These are phyloP conservation scores for Axis porcinus DNA, from an alignment of 2,113 vertebrate genomes.

Conservation along the genomic window DNA sequence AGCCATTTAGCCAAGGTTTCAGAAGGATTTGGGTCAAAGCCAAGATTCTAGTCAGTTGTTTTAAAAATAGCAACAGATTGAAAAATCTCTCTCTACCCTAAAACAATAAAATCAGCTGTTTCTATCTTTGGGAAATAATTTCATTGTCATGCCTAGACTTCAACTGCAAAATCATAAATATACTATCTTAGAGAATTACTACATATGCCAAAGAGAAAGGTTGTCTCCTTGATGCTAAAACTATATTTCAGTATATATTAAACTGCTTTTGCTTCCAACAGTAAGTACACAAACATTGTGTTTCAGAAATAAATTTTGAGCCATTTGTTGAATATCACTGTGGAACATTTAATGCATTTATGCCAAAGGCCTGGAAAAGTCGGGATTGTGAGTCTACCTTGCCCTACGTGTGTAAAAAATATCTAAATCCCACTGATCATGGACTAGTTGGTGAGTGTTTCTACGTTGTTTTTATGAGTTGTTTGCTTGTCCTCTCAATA, in stretches of 20 bases:
- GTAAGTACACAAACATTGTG: constrained; percentile 40
- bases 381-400: constrained; percentile 86
- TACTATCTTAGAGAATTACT: neutral
- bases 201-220: neutral
- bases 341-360: constrained; percentile 84
- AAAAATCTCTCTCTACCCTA: constrained; percentile 7
- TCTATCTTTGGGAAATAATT: neutral
- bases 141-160: neutral
- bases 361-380: constrained; percentile 84
- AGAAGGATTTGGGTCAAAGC: neutral
- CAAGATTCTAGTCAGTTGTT: neutral
- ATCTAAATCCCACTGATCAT: constrained; percentile 78
- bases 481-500: neutral
- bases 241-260: neutral
- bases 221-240: neutral
- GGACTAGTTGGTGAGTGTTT: constrained; percentile 86
- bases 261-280: constrained; percentile 12
- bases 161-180: neutral
- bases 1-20: neutral
- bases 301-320: constrained; percentile 74
- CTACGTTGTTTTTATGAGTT: neutral
- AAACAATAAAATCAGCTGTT: neutral
- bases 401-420: constrained; percentile 94
- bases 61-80: constrained; percentile 30
- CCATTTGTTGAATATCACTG: constrained; percentile 81